A percentile compares a stretch with the other conserved stretches of the same genome.
phyloP scores from a whole-genome alignment of 92 coral and sea anemone species.

The Umimayanthus chanpuru region DNA sequence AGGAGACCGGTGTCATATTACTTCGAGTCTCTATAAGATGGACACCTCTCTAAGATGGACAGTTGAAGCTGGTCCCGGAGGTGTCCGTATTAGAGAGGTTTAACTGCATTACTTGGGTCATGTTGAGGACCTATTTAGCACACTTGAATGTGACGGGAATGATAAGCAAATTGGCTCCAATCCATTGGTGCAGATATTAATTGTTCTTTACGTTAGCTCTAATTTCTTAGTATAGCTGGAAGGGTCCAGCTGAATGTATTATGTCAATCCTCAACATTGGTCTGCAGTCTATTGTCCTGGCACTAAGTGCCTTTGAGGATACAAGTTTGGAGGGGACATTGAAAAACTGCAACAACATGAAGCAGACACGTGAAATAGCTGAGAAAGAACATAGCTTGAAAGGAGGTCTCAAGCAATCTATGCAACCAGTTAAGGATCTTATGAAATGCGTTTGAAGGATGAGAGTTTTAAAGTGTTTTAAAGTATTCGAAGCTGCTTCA shows the following conservation, averaged over 20 bases:
- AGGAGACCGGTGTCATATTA: no score
- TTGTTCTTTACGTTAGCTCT: no score
- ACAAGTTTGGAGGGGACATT: not conserved
- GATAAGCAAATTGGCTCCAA: no score
- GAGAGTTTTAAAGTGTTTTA: not conserved
- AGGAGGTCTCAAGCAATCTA: not conserved
- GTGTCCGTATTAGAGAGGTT: no score
- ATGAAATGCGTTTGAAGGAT: constrained; percentile 7
- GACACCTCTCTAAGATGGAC: no score
- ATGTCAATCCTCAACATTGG: not conserved
- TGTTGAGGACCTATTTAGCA: no score
- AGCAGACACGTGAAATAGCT: not conserved
- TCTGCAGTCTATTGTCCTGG: not conserved
- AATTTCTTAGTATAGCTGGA: no score
- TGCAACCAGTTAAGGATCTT: constrained; percentile 14
- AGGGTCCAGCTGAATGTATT: not conserved
- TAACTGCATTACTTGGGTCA: no score
- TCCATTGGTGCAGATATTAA: no score
- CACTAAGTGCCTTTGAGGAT: not conserved
- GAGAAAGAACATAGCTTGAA: not conserved
- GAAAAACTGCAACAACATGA: not conserved
- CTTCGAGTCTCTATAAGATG: no score
- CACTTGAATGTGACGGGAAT: no score
- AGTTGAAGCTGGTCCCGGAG: no score
- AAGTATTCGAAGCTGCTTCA: not conserved